Evolutionary conservation across 30 jellyfish, hydroid and myxozoan genomes (phyloP).

Genomic region (Pseudorhiza aurosa): DNA sequence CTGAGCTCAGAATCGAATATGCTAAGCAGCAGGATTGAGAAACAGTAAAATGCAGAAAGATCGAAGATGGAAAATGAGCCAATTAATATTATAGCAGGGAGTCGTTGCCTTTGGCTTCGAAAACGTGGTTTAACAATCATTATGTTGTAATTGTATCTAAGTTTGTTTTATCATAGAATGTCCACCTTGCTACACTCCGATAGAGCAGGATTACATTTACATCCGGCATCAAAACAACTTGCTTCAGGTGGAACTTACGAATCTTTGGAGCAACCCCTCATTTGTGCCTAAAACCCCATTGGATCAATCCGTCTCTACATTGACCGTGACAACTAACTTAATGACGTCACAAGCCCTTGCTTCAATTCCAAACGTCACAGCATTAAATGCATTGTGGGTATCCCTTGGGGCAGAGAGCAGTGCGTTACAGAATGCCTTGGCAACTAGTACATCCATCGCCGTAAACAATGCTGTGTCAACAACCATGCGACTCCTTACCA

Average conservation of each 20-base stretch:
- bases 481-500: conserved; percentile 36
- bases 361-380: conserved; percentile 41
- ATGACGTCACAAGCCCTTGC: conserved; percentile 61
- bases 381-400: conserved; percentile 73
- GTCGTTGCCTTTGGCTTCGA: too few relatives aligned
- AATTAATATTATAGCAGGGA: too few relatives aligned
- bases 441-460: conserved; percentile 36
- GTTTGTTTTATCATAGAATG: too few relatives aligned
- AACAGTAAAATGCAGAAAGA: too few relatives aligned
- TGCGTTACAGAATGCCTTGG: conserved; percentile 42
- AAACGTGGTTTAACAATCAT: too few relatives aligned
- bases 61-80: too few relatives aligned
- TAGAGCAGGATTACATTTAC: conserved; percentile 73
- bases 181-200: conserved; percentile 91
- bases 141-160: too few relatives aligned
- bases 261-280: conserved; percentile 39
- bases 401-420: conserved; percentile 50
- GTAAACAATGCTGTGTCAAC: conserved; percentile 24
- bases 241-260: conserved; percentile 54
- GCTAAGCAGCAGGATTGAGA: too few relatives aligned
- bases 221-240: conserved; percentile 52
- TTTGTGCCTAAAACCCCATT: conserved; percentile 60
- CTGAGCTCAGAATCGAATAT: too few relatives aligned
- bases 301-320: conserved; percentile 75
- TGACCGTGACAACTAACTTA: conserved; percentile 15